Evolutionary conservation across 1,140 invertebrate genomes (phyloP).

Genomic region (Trichonephila clavipes): DNA sequence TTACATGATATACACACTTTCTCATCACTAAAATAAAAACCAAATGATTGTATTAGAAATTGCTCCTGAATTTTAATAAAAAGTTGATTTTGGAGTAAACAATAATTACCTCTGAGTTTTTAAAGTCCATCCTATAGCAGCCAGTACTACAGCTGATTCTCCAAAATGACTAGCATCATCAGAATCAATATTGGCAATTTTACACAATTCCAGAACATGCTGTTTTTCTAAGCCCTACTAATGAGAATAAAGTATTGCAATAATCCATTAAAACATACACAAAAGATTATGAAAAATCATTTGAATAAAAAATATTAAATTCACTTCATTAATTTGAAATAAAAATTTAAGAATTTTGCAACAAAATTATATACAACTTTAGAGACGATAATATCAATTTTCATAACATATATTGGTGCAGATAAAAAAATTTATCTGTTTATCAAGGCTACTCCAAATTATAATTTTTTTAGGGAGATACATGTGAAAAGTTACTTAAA

Average conservation of each 20-base stretch:
- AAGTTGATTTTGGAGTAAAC: not conserved
- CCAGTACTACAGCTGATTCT: conserved; percentile 20
- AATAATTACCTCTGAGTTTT: not conserved
- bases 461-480: too few relatives aligned
- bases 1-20: conserved; percentile 9
- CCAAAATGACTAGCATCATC: not conserved
- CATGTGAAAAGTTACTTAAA: too few relatives aligned
- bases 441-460: too few relatives aligned
- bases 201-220: conserved; percentile 1
- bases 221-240: conserved; percentile 48
- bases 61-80: not conserved
- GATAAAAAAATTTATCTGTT: too few relatives aligned
- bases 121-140: conserved; percentile 36
- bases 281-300: too few relatives aligned
- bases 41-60: not conserved
- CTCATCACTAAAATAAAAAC: not conserved
- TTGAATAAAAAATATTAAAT: too few relatives aligned
- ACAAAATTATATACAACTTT: too few relatives aligned
- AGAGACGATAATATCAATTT: too few relatives aligned
- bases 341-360: too few relatives aligned
- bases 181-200: not conserved
- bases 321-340: too few relatives aligned
- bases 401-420: too few relatives aligned
- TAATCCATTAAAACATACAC: not conserved
- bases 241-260: not conserved